These are phyloP conservation scores for Furnarius figulus DNA, from an alignment of 2,113 vertebrate species.

Conservation along the genomic window DNA sequence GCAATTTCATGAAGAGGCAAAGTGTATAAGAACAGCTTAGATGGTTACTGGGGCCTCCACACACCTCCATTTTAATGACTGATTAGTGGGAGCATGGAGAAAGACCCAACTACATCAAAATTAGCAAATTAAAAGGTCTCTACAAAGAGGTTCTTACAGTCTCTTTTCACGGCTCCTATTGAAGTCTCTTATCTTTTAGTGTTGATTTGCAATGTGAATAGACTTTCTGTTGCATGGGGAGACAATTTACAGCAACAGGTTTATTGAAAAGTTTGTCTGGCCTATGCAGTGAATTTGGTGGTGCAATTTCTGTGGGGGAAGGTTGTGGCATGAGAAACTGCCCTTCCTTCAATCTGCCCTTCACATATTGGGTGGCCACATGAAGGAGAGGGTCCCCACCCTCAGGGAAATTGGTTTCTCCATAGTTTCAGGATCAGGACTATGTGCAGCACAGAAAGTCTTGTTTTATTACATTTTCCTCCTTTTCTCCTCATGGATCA, in stretches of 20 bases:
- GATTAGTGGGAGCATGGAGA: neutral
- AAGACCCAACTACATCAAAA: slow-evolving; percentile 4
- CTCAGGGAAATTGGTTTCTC: neutral
- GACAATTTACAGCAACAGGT: neutral
- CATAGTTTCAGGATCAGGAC: accelerated
- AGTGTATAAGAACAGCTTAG: slow-evolving; percentile 43
- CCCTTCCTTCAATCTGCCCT: neutral
- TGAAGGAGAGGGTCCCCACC: accelerated
- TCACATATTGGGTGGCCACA: accelerated
- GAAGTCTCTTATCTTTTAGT: neutral
- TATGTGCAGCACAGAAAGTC: neutral
- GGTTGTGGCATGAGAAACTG: neutral
- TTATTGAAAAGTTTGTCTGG: neutral
- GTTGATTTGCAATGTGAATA: neutral
- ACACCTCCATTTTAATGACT: neutral
- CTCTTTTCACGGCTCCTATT: neutral
- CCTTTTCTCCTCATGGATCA: neutral
- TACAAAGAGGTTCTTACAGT: neutral
- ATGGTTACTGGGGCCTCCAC: neutral
- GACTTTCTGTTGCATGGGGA: neutral
- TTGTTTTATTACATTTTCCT: neutral
- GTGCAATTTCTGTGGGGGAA: accelerated
- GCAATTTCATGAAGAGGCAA: neutral
- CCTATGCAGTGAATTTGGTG: neutral
- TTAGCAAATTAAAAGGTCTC: neutral